Base-by-base conservation (phyloP, 2,888 invertebrate genomes). In the Lymantria dispar region DNA sequence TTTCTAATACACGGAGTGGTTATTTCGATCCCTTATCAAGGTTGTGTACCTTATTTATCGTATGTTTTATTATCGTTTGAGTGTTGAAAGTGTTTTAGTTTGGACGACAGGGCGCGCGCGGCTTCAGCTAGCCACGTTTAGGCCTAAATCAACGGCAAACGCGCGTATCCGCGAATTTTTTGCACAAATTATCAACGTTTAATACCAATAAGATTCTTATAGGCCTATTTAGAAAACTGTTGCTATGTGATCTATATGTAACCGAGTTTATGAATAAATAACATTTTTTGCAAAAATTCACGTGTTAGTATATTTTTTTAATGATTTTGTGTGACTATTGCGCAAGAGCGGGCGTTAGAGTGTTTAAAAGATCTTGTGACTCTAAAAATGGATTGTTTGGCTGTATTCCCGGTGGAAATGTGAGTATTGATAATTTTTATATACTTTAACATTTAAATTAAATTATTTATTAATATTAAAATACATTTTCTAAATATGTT, bases 121-220 rank as follows among this genome's bases (percentile, higher is more conserved):
- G 51, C 49, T 46, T 47, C 42, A 42, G 42, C 51, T 45, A 29
- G 46, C 45, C 31, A 44, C 12, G 41, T 46, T 59, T 89, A 89
- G 88, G 89, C 89, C 89, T 87, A 89, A 85, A 83, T 68, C 15
- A 47, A 52, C 81, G 80, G 78, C 59, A 38, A 55, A 52, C 72
- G 75, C 76, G 77, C 74, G 61, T 55, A 44, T 50, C 58, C 70
- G 72, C 88, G 64, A 88, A 87, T 72, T 64, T 74, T 88, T 86
- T 76, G 89, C 89, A 83, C 79, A 76, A 65, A 66, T 80, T 56
- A 50, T 60, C 58, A 45, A 61, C 57, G 54, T 65, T 68, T 62
- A 69, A 68, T 62, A 71, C 87, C 78, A 84, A 87, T 87, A 89
- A 89, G 87, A 90, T 84, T 89, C 87, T 77, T 87, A 80, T 90